Conservation (phyloP, 2,797 vertebrate species). For the Eulemur rubriventer region DNA sequence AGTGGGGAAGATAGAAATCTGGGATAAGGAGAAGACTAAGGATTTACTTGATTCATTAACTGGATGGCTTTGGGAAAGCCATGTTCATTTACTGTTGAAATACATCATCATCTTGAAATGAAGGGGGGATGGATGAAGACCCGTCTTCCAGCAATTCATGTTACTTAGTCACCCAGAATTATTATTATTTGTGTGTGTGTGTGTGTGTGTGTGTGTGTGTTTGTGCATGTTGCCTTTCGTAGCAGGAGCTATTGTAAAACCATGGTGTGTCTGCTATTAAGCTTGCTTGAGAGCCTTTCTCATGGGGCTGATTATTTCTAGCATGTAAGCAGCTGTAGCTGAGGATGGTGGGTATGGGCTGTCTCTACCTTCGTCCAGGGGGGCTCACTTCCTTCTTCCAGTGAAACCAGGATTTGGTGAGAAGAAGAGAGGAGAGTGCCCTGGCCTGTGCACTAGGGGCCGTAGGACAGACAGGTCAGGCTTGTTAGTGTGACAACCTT, state of each 20-base stretch:
- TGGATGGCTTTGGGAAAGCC: constrained; percentile 55
- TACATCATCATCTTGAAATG: constrained; percentile 35
- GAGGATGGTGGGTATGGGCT: constrained; percentile 44
- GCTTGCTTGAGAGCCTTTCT: constrained; percentile 53
- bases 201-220: too few relatives aligned
- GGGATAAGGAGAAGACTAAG: constrained; percentile 44
- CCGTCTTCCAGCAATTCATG: constrained; percentile 27
- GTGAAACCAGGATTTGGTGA: background rate
- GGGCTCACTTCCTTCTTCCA: background rate
- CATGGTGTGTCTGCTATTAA: constrained; percentile 56
- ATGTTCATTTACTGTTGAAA: constrained; percentile 67
- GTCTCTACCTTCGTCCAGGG: constrained; percentile 1
- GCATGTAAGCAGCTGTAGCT: constrained; percentile 34
- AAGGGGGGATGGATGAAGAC: constrained; percentile 48
- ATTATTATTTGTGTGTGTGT: too few relatives aligned
- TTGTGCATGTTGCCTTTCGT: constrained; percentile 40
- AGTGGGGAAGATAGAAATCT: constrained; percentile 60
- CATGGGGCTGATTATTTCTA: constrained; percentile 59
- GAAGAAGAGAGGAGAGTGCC: background rate
- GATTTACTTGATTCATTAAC: constrained; percentile 69
- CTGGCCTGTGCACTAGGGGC: background rate
- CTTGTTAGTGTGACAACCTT: background rate
- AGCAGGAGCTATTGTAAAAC: constrained; percentile 38
- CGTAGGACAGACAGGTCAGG: rapidly evolving
- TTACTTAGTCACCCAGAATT: constrained; percentile 47